Evolutionary conservation across 1,140 invertebrate genomes (phyloP), one percentile per base, ranked within the genome.

Genomic region (Battus philenor): DNA sequence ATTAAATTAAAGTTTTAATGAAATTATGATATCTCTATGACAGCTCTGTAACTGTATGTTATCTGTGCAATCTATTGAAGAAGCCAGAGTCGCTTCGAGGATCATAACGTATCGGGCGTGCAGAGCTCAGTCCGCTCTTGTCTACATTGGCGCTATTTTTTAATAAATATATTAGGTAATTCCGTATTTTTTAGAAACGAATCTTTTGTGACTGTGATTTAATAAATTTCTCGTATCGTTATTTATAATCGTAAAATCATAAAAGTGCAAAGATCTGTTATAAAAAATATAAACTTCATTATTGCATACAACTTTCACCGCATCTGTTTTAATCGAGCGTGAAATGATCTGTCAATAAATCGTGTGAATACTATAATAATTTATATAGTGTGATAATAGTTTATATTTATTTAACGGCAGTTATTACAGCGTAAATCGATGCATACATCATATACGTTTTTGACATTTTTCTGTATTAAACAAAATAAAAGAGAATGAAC

Each of bases 301-400:
- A 41, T 51, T 20, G 15, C 13, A 55, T 29, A 20, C 50, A 56
- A 60, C 58, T 60, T 60, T 56, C 58, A 56, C 50, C 36, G 50
- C 44, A 56, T 53, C 47, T 48, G 24, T 36, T 36, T 29, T 41
- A 27, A 39, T 38, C 6, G 20, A 29, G 26, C 24, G 26, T 27
- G 24, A 41, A 27, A 26, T 39, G 36, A n/a, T 41, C 38, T 41
- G 26, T 41, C 38, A 27, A 41, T 16, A 41, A 20, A 15, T 24
- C 2, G 12, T 27, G 4, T 26, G 22, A 41, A 26, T 18, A 41
- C 15, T 15, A 16, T 41, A 27, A 27, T 27, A 27, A 27, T n/a
- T n/a, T n/a, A 24, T 24, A 24, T 27, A 27, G n/a, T n/a, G 3
- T 27, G 10, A 7, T 27, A 27, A 27, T 9, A 9, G 8, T 27